Percentiles rank a stretch among this genome's conserved stretches.
phyloP scores from a whole-genome alignment of 2,888 invertebrate genomes.

The Therioaphis trifolii region DNA sequence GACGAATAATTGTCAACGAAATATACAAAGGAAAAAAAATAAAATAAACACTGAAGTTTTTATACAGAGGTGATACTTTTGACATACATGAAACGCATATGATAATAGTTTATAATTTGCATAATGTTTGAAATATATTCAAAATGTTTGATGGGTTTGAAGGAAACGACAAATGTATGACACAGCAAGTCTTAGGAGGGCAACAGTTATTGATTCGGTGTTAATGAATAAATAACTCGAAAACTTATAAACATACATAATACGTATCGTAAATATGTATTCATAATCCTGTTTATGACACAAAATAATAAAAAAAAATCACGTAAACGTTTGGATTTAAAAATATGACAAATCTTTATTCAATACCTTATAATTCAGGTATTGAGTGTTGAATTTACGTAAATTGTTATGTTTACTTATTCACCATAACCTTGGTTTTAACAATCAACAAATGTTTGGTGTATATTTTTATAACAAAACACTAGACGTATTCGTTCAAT shows the following conservation, averaged over 20 bases:
- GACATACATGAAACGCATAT: background rate
- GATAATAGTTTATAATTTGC: background rate
- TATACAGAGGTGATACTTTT: constrained; percentile 7
- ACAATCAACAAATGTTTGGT: too few species aligned
- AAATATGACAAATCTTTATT: background rate
- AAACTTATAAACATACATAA: background rate
- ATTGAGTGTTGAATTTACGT: too few species aligned
- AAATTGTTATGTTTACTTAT: too few species aligned
- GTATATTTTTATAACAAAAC: too few species aligned
- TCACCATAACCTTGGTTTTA: too few species aligned
- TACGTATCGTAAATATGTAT: background rate
- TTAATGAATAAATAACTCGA: background rate
- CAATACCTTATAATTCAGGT: too few species aligned
- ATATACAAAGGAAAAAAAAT: background rate
- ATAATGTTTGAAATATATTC: background rate
- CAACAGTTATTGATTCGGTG: background rate
- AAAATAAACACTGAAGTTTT: constrained; percentile 9
- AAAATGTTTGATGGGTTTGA: too few species aligned
- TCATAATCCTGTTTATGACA: background rate
- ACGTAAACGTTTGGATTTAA: background rate
- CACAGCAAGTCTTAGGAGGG: background rate
- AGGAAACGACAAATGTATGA: background rate
- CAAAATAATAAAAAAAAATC: background rate
- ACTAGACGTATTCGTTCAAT: too few species aligned
- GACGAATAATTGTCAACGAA: background rate